These are phyloP conservation scores for Gavialis gangeticus DNA, from an alignment of 2,113 vertebrate species.

Conservation along the genomic window DNA sequence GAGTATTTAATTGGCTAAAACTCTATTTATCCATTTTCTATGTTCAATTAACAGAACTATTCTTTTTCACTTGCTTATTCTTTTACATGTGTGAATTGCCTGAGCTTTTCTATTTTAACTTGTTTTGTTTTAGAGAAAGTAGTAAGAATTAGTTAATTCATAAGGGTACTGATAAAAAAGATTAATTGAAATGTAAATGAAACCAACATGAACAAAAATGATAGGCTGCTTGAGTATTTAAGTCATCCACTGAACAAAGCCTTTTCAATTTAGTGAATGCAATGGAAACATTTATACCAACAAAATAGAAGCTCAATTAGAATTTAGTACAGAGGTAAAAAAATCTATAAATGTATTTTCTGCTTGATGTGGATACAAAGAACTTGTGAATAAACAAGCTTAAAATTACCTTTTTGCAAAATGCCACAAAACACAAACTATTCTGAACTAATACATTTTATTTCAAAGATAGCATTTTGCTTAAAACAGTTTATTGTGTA, in stretches of 20 bases:
- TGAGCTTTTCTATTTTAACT: neutral
- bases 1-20: slow-evolving; percentile 17
- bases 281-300: neutral
- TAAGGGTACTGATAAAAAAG: neutral
- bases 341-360: neutral
- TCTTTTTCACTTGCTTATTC: neutral
- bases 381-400: neutral
- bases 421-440: neutral
- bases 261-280: neutral
- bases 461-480: neutral
- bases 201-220: neutral
- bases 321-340: neutral
- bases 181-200: slow-evolving; percentile 4
- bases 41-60: neutral
- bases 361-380: neutral
- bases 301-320: neutral
- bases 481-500: too few relatives aligned
- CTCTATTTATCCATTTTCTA: neutral
- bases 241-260: neutral
- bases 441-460: neutral
- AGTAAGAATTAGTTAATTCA: neutral
- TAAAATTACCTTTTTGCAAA: neutral
- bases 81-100: neutral
- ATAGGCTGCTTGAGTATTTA: neutral
- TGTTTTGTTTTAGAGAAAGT: neutral